phyloP scores from a whole-genome alignment of 2,113 vertebrate genomes.

The Gobius niger region DNA sequence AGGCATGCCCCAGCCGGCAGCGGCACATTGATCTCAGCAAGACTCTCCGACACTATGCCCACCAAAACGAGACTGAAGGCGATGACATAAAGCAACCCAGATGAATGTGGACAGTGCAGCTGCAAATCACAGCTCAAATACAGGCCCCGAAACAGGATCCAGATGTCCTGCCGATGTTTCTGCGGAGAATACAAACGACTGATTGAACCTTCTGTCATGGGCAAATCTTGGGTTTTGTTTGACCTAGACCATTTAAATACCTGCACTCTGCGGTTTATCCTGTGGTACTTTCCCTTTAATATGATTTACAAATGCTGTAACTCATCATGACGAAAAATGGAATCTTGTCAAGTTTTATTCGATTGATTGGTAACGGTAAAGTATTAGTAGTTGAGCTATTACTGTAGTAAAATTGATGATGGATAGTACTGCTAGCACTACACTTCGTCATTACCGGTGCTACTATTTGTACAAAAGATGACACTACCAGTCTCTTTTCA shows the following conservation, averaged over 20 bases:
- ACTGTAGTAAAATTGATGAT: too few relatives aligned
- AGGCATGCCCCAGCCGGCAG: constrained; percentile 27
- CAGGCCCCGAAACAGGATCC: constrained; percentile 19
- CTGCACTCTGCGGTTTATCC: constrained; percentile 52
- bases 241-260: constrained; percentile 70
- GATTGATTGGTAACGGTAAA: too few relatives aligned
- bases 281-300: constrained; percentile 46
- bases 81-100: constrained; percentile 31
- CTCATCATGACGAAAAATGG: constrained; percentile 3
- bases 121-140: constrained; percentile 21
- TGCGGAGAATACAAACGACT: constrained; percentile 42
- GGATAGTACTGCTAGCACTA: too few relatives aligned
- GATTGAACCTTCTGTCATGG: constrained; percentile 61
- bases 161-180: constrained; percentile 9
- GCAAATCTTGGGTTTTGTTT: constrained; percentile 61
- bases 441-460: too few relatives aligned
- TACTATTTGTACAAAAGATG: too few relatives aligned
- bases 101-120: constrained; percentile 24
- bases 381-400: too few relatives aligned
- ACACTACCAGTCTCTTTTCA: too few relatives aligned
- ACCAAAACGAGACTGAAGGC: constrained; percentile 33
- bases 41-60: constrained; percentile 31
- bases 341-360: too few relatives aligned
- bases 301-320: constrained; percentile 50
- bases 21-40: constrained; percentile 42